Conservation (phyloP, 2,797 vertebrate species). For the Pipistrellus pygmaeus region DNA sequence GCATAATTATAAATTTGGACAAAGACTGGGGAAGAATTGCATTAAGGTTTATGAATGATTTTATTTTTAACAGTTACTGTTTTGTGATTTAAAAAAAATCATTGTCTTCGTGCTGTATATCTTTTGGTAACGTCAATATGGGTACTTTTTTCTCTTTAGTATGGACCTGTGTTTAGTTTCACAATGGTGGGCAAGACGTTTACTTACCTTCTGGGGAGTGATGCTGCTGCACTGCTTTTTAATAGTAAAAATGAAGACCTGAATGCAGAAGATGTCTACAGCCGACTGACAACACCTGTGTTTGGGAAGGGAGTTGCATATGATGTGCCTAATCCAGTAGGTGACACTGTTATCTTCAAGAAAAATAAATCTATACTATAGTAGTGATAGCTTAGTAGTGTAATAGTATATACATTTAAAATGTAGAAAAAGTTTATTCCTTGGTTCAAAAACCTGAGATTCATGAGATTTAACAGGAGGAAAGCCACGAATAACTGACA, state of each 20-base stretch:
- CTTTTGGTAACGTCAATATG: background rate
- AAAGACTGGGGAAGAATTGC: background rate
- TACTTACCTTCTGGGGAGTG: conserved; percentile 97
- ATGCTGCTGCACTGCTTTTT: conserved; percentile 96
- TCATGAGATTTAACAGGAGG: conserved; percentile 5
- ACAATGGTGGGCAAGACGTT: conserved; percentile 99
- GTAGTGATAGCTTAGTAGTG: background rate
- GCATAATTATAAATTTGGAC: conserved; percentile 37
- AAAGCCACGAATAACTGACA: background rate
- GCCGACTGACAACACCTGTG: conserved; percentile 95
- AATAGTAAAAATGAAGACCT: conserved; percentile 98
- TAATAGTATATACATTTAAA: background rate
- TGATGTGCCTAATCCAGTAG: conserved; percentile 95
- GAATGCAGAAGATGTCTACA: conserved; percentile 98
- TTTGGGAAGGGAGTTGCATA: conserved; percentile 98
- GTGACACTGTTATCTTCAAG: conserved; percentile 72
- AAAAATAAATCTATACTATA: background rate
- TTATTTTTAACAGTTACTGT: background rate
- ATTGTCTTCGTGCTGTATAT: background rate
- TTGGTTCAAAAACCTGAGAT: conserved; percentile 6
- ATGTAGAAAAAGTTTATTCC: background rate
- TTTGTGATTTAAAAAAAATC: conserved; percentile 13
- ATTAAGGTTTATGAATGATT: background rate
- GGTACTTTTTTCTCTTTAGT: conserved; percentile 86
- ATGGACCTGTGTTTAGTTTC: conserved; percentile 98